Percentiles rank a stretch among this genome's conserved stretches.
These are phyloP conservation scores for Mayetiola destructor DNA, from an alignment of 2,888 invertebrate genomes.

Conservation along the genomic window DNA sequence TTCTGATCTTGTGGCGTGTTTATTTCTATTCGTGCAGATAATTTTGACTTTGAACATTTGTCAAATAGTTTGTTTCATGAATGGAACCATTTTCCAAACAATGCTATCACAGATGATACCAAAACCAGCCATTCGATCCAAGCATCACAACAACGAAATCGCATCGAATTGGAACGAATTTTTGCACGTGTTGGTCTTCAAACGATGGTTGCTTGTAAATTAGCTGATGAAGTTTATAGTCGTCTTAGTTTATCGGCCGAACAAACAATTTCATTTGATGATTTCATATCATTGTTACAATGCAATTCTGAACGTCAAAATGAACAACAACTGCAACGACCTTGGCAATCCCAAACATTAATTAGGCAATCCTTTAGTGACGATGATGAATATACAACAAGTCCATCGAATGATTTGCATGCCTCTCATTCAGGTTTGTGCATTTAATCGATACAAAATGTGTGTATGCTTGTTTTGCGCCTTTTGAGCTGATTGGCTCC, in stretches of 20 bases:
- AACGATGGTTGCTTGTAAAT: slow-evolving; percentile 44
- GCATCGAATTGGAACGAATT: slow-evolving; percentile 46
- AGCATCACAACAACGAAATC: slow-evolving; percentile 35
- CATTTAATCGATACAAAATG: too few species aligned
- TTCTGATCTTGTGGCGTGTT: neutral
- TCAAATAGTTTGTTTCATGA: slow-evolving; percentile 42
- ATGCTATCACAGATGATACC: slow-evolving; percentile 30
- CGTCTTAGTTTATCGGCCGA: slow-evolving; percentile 48
- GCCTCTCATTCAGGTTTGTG: slow-evolving; percentile 15
- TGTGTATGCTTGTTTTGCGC: too few species aligned
- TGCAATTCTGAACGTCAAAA: slow-evolving; percentile 31
- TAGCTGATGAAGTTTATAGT: slow-evolving; percentile 47
- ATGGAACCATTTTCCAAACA: slow-evolving; percentile 45
- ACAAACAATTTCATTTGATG: slow-evolving; percentile 48
- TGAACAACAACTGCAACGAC: slow-evolving; percentile 24
- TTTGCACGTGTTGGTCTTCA: slow-evolving; percentile 53
- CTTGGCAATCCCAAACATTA: neutral
- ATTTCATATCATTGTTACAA: slow-evolving; percentile 44
- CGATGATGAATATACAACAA: neutral
- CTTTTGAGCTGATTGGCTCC: too few species aligned
- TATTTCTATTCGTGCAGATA: slow-evolving; percentile 19
- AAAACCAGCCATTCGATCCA: neutral
- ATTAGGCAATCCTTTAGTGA: neutral
- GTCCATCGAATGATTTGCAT: slow-evolving; percentile 14
- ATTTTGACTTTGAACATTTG: slow-evolving; percentile 38